Percentiles rank a stretch among this genome's conserved stretches.
Conservation (phyloP, 2,797 vertebrate species). For the Rhodeus uyekii region DNA sequence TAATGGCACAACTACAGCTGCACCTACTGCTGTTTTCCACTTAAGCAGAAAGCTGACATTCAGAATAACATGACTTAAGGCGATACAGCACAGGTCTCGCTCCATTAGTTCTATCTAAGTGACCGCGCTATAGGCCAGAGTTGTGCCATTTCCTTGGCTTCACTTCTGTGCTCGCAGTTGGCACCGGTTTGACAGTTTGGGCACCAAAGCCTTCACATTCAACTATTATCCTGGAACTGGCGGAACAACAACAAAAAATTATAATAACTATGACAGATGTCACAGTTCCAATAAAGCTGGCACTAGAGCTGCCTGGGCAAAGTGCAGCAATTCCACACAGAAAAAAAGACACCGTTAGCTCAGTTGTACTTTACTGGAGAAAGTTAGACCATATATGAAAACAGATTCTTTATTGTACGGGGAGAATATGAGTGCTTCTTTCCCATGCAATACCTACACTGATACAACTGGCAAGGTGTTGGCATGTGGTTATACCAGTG, state of each 20-base stretch:
- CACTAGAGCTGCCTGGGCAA: constrained; percentile 22
- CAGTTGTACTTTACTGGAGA: neutral
- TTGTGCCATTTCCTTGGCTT: constrained; percentile 37
- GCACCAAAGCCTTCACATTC: constrained; percentile 32
- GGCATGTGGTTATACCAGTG: too few relatives aligned
- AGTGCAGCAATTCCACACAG: constrained; percentile 14
- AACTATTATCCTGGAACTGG: constrained; percentile 35
- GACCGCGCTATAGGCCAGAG: constrained; percentile 34
- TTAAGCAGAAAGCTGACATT: constrained; percentile 45
- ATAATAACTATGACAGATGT: constrained; percentile 48
- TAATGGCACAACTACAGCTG: neutral
- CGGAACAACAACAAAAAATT: constrained; percentile 30
- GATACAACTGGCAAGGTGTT: neutral
- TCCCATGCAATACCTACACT: neutral
- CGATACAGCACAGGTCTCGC: constrained; percentile 32
- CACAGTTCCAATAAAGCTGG: constrained; percentile 33
- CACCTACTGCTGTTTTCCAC: constrained; percentile 36
- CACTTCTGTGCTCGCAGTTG: constrained; percentile 27
- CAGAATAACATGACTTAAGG: constrained; percentile 44
- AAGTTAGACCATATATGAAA: neutral
- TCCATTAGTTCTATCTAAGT: constrained; percentile 46
- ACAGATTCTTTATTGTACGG: neutral
- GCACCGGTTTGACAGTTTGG: constrained; percentile 36
- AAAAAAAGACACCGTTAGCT: constrained; percentile 16
- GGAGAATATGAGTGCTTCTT: neutral